Evolutionary conservation across 2,797 vertebrate genomes (phyloP).

Genomic region (Anas acuta): DNA sequence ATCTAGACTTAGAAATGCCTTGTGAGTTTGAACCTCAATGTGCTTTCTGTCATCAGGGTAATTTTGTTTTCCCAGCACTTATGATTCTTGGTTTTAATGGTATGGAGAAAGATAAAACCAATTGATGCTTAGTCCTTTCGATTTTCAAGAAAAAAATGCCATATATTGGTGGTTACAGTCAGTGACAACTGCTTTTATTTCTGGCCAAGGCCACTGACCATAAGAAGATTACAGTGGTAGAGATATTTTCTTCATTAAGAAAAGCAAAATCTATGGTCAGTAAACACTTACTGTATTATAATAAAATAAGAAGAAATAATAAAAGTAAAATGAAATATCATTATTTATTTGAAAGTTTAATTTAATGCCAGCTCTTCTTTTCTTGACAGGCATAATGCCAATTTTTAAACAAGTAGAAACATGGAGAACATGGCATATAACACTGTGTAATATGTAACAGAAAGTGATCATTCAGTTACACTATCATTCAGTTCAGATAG

Average conservation of each 20-base stretch:
- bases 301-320: neutral
- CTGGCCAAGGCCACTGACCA: neutral
- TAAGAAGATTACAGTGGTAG: neutral
- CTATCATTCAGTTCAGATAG: neutral
- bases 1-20: neutral
- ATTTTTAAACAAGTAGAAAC: neutral
- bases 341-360: neutral
- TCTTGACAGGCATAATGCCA: neutral
- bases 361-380: neutral
- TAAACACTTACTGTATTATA: neutral
- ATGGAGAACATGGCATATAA: neutral
- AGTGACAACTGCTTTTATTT: neutral
- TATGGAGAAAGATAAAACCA: neutral
- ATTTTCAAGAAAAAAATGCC: slow-evolving; percentile 34
- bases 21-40: neutral
- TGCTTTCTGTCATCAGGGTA: neutral
- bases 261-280: neutral
- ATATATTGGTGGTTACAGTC: neutral
- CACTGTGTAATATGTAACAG: neutral
- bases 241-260: neutral
- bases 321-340: neutral
- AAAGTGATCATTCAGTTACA: slow-evolving; percentile 18
- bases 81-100: neutral
- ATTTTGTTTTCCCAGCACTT: neutral
- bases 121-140: neutral